Evolutionary conservation across 2,113 vertebrate genomes (phyloP).

Genomic region (Calypte anna): DNA sequence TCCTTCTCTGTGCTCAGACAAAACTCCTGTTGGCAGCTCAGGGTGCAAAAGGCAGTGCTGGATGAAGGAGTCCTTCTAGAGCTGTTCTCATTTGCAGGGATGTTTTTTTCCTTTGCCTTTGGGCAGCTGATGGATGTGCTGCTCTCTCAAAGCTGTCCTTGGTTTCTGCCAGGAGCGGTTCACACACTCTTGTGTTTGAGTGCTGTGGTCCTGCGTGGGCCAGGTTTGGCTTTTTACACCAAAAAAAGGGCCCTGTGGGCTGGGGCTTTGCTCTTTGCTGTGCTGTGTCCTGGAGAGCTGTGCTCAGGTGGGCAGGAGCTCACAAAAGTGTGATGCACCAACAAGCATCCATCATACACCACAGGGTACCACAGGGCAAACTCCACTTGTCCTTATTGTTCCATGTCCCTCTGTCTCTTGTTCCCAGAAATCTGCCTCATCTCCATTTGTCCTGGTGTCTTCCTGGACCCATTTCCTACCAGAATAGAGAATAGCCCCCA

Average conservation of each 20-base stretch:
- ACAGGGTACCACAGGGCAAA: not conserved
- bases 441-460: not conserved
- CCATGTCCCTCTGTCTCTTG: not conserved
- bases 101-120: not conserved
- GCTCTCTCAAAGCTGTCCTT: not conserved
- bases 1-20: not conserved
- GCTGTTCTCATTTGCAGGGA: not conserved
- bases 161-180: not conserved
- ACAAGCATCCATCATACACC: not conserved
- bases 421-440: not conserved
- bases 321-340: not conserved
- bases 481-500: not conserved
- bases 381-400: not conserved
- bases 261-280: not conserved
- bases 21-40: not conserved
- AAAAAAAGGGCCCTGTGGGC: accelerated
- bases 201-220: not conserved
- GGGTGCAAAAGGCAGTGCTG: not conserved
- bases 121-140: accelerated
- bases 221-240: not conserved
- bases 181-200: accelerated
- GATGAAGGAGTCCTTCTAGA: not conserved
- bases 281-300: accelerated
- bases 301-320: not conserved
- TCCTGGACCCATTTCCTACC: not conserved